Evolutionary conservation across 1,140 invertebrate species (phyloP).

Genomic region (Drosophila nigrodunni): DNA sequence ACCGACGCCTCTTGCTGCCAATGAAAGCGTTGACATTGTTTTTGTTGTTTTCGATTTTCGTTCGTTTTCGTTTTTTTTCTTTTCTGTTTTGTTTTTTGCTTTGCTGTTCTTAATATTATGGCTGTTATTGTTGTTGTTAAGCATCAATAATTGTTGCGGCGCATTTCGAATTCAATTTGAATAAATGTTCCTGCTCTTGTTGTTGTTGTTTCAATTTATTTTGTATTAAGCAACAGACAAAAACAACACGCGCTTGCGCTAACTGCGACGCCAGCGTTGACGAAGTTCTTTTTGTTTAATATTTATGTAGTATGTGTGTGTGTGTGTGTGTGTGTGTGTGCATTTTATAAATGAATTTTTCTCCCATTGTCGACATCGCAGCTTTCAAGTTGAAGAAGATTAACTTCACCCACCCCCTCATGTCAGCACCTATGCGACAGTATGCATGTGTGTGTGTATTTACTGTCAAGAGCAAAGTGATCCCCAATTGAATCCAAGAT

Average conservation of each 20-base stretch:
- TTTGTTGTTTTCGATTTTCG: constrained; percentile 55
- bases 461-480: constrained; percentile 5
- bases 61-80: constrained; percentile 46
- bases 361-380: constrained; percentile 32
- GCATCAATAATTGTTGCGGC: constrained; percentile 51
- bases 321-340: background rate
- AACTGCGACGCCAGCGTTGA: constrained; percentile 13
- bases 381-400: constrained; percentile 44
- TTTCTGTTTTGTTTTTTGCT: constrained; percentile 43
- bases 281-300: constrained; percentile 35
- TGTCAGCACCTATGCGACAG: too few species aligned
- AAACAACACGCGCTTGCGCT: constrained; percentile 23
- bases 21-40: constrained; percentile 54
- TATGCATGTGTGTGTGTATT: too few species aligned
- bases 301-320: constrained; percentile 4
- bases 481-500: constrained; percentile 47
- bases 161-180: constrained; percentile 54
- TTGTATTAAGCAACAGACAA: constrained; percentile 34
- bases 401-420: background rate
- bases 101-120: constrained; percentile 45
- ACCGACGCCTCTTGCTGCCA: constrained; percentile 20
- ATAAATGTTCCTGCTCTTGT: constrained; percentile 19
- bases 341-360: constrained; percentile 61
- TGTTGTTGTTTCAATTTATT: constrained; percentile 36
- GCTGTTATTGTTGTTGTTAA: constrained; percentile 31